These are phyloP conservation scores for Subacronicta megacephala DNA, from an alignment of 2,888 invertebrate species.

Conservation along the genomic window DNA sequence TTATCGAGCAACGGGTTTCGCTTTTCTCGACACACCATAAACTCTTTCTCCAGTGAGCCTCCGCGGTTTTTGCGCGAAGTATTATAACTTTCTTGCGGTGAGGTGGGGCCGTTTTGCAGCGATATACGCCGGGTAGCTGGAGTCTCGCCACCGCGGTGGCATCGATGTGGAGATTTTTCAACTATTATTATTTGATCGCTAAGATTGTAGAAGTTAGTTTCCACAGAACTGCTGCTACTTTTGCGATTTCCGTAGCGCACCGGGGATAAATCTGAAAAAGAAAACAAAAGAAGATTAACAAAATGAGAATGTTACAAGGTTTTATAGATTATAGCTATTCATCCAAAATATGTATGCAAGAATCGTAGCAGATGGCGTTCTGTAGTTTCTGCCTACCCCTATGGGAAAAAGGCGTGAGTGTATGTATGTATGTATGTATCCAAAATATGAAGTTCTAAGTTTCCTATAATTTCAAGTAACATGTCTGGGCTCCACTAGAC, in stretches of 20 bases:
- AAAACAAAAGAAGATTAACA: conserved; percentile 24
- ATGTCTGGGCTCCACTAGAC: neutral
- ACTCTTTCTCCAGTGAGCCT: conserved; percentile 89
- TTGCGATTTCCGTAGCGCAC: conserved; percentile 90
- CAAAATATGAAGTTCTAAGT: too few species aligned
- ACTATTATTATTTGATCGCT: conserved; percentile 90
- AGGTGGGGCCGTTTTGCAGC: conserved; percentile 79
- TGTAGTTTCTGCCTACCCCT: too few species aligned
- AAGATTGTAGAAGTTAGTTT: conserved; percentile 92
- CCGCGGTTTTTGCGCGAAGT: conserved; percentile 85
- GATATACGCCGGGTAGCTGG: conserved; percentile 83
- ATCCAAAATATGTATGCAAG: too few species aligned
- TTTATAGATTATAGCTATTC: too few species aligned
- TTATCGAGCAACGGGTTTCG: conserved; percentile 92
- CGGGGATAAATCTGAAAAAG: conserved; percentile 91
- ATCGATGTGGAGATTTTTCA: conserved; percentile 88
- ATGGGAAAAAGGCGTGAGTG: too few species aligned
- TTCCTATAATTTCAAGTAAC: neutral
- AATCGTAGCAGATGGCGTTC: too few species aligned
- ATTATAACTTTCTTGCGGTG: conserved; percentile 86
- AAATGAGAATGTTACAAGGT: too few species aligned
- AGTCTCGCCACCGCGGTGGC: conserved; percentile 77
- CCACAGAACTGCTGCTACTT: conserved; percentile 91
- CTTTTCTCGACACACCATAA: conserved; percentile 90
- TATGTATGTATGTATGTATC: too few species aligned